These are phyloP conservation scores for Crotalus tigris DNA, from an alignment of 2,113 vertebrate genomes.

Conservation along the genomic window DNA sequence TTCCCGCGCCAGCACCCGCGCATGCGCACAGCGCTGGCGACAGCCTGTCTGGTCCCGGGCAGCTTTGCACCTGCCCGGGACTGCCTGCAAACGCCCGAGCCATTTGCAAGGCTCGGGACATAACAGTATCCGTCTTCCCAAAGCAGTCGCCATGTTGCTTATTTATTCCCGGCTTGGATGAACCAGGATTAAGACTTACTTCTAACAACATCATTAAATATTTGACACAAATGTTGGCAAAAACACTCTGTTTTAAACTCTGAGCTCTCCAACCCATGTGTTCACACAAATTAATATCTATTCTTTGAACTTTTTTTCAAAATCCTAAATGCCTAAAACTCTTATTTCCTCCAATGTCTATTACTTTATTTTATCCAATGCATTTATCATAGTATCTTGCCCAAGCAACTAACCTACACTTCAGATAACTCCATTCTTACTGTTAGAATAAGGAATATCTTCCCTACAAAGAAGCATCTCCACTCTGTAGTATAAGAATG, in stretches of 20 bases:
- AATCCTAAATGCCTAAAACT: background rate
- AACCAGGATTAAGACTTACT: no score
- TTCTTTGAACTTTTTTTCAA: background rate
- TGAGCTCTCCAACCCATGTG: background rate
- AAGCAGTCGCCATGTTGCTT: no score
- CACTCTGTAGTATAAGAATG: background rate
- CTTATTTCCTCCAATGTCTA: background rate
- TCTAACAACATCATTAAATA: background rate
- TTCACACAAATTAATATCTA: background rate
- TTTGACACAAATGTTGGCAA: conserved; percentile 20
- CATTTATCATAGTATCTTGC: background rate
- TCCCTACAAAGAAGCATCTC: background rate
- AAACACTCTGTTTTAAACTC: background rate
- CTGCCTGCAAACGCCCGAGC: no score
- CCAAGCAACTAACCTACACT: background rate
- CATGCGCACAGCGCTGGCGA: no score
- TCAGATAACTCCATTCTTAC: background rate
- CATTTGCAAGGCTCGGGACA: no score
- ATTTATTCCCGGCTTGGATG: no score
- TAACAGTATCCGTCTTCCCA: no score
- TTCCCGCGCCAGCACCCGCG: no score
- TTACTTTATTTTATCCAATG: background rate
- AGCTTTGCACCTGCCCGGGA: no score
- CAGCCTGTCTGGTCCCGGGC: no score
- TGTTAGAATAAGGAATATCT: background rate